These are phyloP conservation scores for Ophiodon elongatus DNA, from an alignment of 2,113 vertebrate species.

Conservation along the genomic window DNA sequence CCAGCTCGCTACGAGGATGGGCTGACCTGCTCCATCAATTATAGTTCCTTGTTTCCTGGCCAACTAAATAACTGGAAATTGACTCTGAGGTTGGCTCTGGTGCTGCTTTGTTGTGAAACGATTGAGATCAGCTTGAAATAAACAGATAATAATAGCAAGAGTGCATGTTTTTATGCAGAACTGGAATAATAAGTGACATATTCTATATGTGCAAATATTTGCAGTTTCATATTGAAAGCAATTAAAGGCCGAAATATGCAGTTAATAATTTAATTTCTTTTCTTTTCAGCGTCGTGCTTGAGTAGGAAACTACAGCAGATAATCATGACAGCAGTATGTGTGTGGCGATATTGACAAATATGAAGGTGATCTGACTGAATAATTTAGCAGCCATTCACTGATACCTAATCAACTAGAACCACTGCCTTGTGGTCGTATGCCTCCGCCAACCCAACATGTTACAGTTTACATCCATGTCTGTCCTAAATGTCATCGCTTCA, in stretches of 20 bases:
- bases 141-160: neutral
- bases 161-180: neutral
- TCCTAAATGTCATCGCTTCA: neutral
- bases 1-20: conserved; percentile 66
- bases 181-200: neutral
- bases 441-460: neutral
- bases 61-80: conserved; percentile 39
- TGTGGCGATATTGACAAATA: conserved; percentile 17
- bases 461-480: neutral
- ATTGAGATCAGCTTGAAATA: neutral
- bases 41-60: conserved; percentile 51
- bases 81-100: conserved; percentile 1
- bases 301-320: conserved; percentile 3
- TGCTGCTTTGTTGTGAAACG: neutral
- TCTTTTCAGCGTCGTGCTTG: neutral
- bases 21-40: conserved; percentile 67
- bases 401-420: neutral
- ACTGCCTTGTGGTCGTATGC: neutral
- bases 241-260: neutral
- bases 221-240: neutral
- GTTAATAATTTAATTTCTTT: neutral
- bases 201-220: neutral
- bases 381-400: neutral
- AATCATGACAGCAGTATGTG: conserved; percentile 14
- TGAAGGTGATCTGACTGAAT: conserved; percentile 15